Percentiles rank a stretch among this genome's conserved stretches.
Evolutionary conservation across 2,888 invertebrate species (phyloP).

Genomic region (Eupithecia dodoneata): DNA sequence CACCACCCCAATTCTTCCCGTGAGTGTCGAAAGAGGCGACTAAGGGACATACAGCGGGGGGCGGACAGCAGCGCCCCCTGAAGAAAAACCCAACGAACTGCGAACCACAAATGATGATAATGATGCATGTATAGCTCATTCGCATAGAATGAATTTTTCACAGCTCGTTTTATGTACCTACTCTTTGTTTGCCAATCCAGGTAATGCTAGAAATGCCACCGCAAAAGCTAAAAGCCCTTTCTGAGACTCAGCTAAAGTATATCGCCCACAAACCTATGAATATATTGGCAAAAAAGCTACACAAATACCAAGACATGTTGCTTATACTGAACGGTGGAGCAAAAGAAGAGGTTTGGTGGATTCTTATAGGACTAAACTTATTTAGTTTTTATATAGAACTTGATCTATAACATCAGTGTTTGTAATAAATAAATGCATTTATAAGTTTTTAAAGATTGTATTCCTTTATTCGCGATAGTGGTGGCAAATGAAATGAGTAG

Average conservation of each 20-base stretch:
- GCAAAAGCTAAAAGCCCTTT: constrained; percentile 58
- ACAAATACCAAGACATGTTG: constrained; percentile 50
- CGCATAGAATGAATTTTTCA: not conserved
- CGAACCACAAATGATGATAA: too few relatives aligned
- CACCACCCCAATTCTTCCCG: too few relatives aligned
- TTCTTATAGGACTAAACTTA: constrained; percentile 10
- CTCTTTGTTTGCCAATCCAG: constrained; percentile 46
- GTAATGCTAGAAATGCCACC: constrained; percentile 69
- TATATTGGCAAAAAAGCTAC: constrained; percentile 65
- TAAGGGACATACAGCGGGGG: too few relatives aligned
- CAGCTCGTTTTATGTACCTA: not conserved
- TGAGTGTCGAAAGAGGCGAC: too few relatives aligned
- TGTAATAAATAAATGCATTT: constrained; percentile 3
- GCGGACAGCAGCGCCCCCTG: too few relatives aligned
- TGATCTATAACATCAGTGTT: not conserved
- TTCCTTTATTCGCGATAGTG: constrained; percentile 58
- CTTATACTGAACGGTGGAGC: constrained; percentile 25
- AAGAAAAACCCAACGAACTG: too few relatives aligned
- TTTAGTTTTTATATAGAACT: not conserved
- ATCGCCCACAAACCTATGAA: constrained; percentile 63
- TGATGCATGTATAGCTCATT: not conserved
- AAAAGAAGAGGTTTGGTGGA: constrained; percentile 14
- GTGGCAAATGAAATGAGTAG: constrained; percentile 68
- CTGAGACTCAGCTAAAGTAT: constrained; percentile 62
- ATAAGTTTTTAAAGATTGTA: constrained; percentile 45